These are phyloP conservation scores for Enteromius anoplus DNA, from an alignment of 2,797 vertebrate species.

Conservation along the genomic window DNA sequence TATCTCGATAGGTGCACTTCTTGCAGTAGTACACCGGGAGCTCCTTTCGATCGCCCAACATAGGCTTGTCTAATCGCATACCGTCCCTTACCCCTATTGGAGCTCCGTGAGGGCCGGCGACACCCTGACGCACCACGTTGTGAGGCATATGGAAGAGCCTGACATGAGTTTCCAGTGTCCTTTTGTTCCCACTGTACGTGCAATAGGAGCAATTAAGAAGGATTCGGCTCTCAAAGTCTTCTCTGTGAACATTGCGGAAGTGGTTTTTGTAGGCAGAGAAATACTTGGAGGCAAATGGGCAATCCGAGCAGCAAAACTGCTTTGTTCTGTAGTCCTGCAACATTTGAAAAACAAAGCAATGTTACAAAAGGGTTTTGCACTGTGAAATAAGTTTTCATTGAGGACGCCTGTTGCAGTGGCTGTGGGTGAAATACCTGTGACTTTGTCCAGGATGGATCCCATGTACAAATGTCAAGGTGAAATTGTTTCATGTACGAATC, in stretches of 20 bases:
- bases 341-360: conserved; percentile 33
- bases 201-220: conserved; percentile 98
- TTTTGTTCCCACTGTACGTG: conserved; percentile 94
- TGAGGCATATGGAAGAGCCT: conserved; percentile 95
- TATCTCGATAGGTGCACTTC: conserved; percentile 96
- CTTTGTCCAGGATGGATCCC: conserved; percentile 96
- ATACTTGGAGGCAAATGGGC: conserved; percentile 96
- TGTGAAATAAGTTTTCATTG: conserved; percentile 35
- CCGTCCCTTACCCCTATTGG: conserved; percentile 84
- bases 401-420: background rate
- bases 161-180: conserved; percentile 96
- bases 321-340: conserved; percentile 96
- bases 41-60: conserved; percentile 86
- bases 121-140: conserved; percentile 77
- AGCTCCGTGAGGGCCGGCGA: conserved; percentile 67
- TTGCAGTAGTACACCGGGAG: conserved; percentile 99
- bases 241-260: conserved; percentile 97
- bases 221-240: conserved; percentile 93
- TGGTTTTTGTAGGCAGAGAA: conserved; percentile 99
- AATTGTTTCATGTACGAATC: conserved; percentile 90
- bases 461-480: conserved; percentile 91
- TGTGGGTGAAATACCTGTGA: conserved; percentile 84
- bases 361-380: background rate
- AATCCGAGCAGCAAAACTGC: conserved; percentile 98
- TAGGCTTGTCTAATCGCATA: conserved; percentile 83